Evolutionary conservation across 2,888 invertebrate genomes (phyloP), one percentile per base, ranked within the genome.

Genomic region (Carpatolechia fugitivella): DNA sequence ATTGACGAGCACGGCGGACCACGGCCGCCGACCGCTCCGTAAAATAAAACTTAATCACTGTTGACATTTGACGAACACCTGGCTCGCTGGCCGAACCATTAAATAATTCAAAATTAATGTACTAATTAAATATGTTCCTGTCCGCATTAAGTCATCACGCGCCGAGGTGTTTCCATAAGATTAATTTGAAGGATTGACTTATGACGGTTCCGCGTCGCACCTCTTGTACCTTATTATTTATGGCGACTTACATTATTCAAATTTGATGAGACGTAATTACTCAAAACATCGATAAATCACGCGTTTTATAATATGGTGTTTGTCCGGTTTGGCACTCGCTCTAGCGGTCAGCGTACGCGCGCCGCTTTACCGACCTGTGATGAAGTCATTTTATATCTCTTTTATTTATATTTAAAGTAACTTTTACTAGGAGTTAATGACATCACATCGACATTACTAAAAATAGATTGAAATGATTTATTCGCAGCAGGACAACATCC

Each of bases 191-290:
- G 76, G 80, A 85, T 86, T 87, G 85, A 86, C 85, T 85, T 85
- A 85, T 82, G 78, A 78, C 76, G 74, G 77, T 82, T 82, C 81
- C 73, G 81, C 78, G 75, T 76, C 75, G 75, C 74, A 67, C 74
- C 66, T 72, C 78, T 72, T 68, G 69, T 70, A 69, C 74, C 73
- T 80, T 81, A 84, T 86, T 86, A 84, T 86, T 86, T 86, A 85
- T 81, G 79, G 84, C 76, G 77, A 81, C 78, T 80, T 77, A 78
- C 80, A 82, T 86, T 89, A 89, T 88, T 88, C 82, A 88, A 88
- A 88, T 88, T 88, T 87, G 87, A 90, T 89, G 86, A 83, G 85
- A 83, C 83, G 82, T 86, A 81, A 89, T 89, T 87, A 88, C 80
- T 88, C 88, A 87, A 84, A 87, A 85, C 84, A 85, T 63, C 69